Conservation (phyloP, 2,113 vertebrate genomes). For the Rhinoptilus africanus region DNA sequence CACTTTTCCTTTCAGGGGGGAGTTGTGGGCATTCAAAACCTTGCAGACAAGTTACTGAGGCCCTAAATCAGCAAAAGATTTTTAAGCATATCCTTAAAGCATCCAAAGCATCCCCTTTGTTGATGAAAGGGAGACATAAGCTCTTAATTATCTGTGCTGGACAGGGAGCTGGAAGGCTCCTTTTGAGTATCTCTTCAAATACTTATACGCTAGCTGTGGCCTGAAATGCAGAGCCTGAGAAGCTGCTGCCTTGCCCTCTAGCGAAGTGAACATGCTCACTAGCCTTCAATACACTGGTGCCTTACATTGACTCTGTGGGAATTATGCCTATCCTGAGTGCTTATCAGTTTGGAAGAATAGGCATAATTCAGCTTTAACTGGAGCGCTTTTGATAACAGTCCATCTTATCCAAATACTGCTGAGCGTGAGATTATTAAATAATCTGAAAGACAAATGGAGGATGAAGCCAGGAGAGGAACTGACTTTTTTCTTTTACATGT, state of each 20-base stretch:
- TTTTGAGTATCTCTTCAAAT: background rate
- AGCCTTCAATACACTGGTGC: background rate
- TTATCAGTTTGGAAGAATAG: background rate
- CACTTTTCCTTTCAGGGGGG: background rate
- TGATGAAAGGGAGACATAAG: background rate
- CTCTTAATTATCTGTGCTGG: conserved; percentile 19
- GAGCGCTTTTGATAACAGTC: background rate
- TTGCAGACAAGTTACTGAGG: background rate
- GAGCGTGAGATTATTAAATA: background rate
- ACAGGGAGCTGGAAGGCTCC: background rate
- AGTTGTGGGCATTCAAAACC: background rate
- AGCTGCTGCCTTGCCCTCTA: background rate
- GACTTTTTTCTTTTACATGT: background rate
- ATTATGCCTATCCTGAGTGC: background rate
- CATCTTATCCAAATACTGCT: background rate
- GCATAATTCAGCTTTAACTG: background rate
- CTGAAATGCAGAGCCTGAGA: background rate
- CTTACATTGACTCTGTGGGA: background rate
- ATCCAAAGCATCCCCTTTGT: background rate
- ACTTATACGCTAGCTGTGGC: background rate
- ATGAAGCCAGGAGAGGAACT: background rate
- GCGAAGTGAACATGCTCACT: background rate
- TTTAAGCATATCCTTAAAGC: background rate
- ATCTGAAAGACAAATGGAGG: background rate
- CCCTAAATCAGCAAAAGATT: background rate